Conservation (phyloP, 2,797 vertebrate genomes). For the Lophotriccus pileatus region DNA sequence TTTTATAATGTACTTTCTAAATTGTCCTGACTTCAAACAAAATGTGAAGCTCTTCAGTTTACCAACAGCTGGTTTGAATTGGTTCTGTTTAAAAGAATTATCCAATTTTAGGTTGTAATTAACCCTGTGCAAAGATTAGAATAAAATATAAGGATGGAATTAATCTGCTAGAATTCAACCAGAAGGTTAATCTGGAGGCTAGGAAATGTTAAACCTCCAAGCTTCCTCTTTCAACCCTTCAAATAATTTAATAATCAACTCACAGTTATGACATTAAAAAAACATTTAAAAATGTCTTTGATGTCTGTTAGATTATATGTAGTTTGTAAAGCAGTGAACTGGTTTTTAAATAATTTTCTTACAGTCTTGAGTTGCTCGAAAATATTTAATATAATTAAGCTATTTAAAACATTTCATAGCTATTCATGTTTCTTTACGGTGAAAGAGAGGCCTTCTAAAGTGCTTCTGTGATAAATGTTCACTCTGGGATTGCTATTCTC, state of each 20-base stretch:
- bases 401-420: neutral
- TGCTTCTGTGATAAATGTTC: neutral
- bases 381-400: neutral
- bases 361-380: neutral
- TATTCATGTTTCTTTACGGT: neutral
- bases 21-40: neutral
- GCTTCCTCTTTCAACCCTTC: neutral
- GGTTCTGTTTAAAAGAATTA: neutral
- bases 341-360: neutral
- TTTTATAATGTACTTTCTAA: neutral
- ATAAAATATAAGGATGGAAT: neutral
- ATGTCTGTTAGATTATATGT: neutral
- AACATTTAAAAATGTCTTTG: neutral
- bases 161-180: neutral
- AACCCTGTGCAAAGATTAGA: neutral
- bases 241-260: neutral
- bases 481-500: neutral
- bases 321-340: neutral
- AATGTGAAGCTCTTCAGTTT: neutral
- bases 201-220: neutral
- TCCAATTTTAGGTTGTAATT: neutral
- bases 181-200: neutral
- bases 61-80: neutral
- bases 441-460: neutral
- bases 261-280: neutral